phyloP scores from a whole-genome alignment of 2,797 vertebrate species.

The Nyctalus aviator region DNA sequence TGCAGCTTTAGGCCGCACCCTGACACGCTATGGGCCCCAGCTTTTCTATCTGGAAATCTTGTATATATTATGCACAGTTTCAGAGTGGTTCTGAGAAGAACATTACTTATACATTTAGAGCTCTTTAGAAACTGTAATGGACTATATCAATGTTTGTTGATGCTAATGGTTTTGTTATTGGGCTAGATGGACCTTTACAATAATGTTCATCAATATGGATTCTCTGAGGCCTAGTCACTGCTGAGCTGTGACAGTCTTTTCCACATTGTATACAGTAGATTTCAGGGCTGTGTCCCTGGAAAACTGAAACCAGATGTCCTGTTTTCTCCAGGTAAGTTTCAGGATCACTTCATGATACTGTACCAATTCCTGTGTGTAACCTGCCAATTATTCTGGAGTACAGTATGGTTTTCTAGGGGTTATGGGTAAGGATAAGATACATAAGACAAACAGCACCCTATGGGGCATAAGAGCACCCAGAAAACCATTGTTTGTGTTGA shows the following conservation, averaged over 20 bases:
- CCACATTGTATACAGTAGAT: neutral
- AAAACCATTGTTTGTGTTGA: neutral
- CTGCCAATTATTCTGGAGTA: neutral
- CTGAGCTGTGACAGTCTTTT: conserved; percentile 2
- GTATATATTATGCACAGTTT: neutral
- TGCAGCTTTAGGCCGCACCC: neutral
- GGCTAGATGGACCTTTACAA: neutral
- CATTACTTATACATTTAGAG: neutral
- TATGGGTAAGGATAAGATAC: neutral
- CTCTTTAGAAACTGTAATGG: neutral
- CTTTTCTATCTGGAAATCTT: neutral
- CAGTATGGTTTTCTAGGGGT: neutral
- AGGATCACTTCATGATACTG: neutral
- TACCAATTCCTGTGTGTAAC: neutral
- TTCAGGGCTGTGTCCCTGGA: neutral
- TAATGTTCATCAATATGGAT: neutral
- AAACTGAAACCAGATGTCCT: neutral
- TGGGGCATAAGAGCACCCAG: neutral
- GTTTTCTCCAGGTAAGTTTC: neutral
- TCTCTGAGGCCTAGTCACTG: conserved; percentile 1
- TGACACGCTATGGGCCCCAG: neutral
- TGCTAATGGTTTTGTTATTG: neutral
- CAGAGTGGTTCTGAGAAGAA: neutral
- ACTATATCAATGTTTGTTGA: neutral
- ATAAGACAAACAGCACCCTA: neutral